Percentiles rank a stretch among this genome's conserved stretches.
Evolutionary conservation across 2,113 vertebrate species (phyloP).

Genomic region (Tachuris rubrigastra): DNA sequence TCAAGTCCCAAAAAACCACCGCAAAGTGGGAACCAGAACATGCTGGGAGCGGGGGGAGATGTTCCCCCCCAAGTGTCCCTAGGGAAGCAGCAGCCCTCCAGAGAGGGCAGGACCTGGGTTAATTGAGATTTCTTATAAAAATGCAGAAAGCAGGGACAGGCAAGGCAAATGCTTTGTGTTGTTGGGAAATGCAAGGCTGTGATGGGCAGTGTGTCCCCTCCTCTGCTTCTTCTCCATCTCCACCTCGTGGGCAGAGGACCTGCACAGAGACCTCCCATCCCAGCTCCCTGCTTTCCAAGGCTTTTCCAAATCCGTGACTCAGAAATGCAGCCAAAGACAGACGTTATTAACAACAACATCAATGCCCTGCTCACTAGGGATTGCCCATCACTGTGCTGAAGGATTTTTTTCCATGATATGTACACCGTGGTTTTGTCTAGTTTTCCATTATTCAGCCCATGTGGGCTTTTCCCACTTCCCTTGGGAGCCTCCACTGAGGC

Average conservation of each 20-base stretch:
- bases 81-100: conserved; percentile 33
- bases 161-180: neutral
- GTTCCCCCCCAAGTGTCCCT: neutral
- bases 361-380: accelerated
- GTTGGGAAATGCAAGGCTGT: neutral
- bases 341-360: neutral
- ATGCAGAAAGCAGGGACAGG: neutral
- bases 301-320: neutral
- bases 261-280: neutral
- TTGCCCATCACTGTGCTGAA: neutral
- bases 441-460: neutral
- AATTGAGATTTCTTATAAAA: neutral
- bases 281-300: neutral
- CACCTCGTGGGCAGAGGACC: neutral
- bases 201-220: accelerated
- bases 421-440: neutral
- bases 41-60: neutral
- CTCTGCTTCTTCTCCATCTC: neutral
- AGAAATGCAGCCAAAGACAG: accelerated
- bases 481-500: neutral
- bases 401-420: neutral
- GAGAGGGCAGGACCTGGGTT: neutral
- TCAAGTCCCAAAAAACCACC: neutral
- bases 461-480: neutral
- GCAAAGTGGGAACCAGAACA: neutral